Conservation (phyloP, 92 coral and sea anemone species). For the Heteractis magnifica region DNA sequence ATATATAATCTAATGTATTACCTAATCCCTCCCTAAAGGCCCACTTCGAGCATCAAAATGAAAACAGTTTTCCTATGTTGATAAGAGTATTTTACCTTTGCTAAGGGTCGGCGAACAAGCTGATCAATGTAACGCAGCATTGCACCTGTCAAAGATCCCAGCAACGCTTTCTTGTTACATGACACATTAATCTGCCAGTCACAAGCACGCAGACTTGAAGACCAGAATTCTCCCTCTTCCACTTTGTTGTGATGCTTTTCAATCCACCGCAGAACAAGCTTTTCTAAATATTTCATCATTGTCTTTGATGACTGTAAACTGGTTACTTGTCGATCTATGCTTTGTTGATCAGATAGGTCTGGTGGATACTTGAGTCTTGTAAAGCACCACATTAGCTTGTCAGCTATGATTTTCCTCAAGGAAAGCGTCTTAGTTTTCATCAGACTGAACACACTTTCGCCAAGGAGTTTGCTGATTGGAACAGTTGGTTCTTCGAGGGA, state of each 20-base stretch:
- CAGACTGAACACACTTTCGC: slow-evolving; percentile 13
- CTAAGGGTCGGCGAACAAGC: slow-evolving; percentile 34
- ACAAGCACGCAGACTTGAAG: slow-evolving; percentile 11
- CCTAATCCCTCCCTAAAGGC: too few species aligned
- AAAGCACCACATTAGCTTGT: slow-evolving; percentile 46
- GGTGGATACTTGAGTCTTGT: slow-evolving; percentile 38
- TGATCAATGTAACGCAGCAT: slow-evolving; percentile 19
- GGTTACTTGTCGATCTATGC: slow-evolving; percentile 6
- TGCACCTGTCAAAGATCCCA: slow-evolving; percentile 33
- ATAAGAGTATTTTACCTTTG: slow-evolving; percentile 20
- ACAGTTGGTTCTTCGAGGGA: slow-evolving; percentile 37
- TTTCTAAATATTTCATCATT: slow-evolving; percentile 33
- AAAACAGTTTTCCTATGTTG: too few species aligned
- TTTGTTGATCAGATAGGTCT: slow-evolving; percentile 1
- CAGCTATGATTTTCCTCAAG: slow-evolving; percentile 31
- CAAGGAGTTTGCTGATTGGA: slow-evolving; percentile 22
- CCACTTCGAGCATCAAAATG: too few species aligned
- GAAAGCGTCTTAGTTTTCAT: slow-evolving; percentile 13
- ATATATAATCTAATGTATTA: background rate
- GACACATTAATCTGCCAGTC: slow-evolving; percentile 45
- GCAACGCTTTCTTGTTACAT: slow-evolving; percentile 38
- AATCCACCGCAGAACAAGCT: slow-evolving; percentile 38
- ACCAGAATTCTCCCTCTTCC: slow-evolving; percentile 17
- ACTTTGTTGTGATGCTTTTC: slow-evolving; percentile 14
- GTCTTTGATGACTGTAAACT: background rate